Base-by-base conservation (phyloP, 2,797 vertebrate genomes). In the Acipenser ruthenus region DNA sequence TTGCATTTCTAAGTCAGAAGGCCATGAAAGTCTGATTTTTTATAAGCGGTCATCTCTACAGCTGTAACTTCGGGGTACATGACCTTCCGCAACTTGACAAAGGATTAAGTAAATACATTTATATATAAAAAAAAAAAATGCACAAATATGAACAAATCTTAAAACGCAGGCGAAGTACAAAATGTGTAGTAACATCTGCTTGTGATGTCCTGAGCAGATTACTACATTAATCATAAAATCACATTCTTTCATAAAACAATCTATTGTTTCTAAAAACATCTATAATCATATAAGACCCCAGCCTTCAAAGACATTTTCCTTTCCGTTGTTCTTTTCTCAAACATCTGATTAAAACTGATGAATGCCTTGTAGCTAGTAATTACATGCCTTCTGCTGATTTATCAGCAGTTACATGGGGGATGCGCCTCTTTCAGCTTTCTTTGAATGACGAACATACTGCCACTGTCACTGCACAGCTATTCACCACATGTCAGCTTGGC, bases 261-360 rank as follows among this genome's bases (percentile, higher is more conserved):
- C 73, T 71, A 37, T 2, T 37, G 23, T 37, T 37, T 37, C 23
- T 37, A 37, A 37, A 83, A 83, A 82, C 81, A 78, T 83, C 82
- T 85, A 86, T 85, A 88, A 90, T 91, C 86, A 64, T 86, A 64
- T 82, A 87, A 86, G 84, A 86, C 84, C 80, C 67, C 71, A 82
- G 70, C 77, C 77, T 86, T 83, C 68, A 78, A 86, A 77, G 64
- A 72, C 84, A 82, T 84, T 80, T 82, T 81, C 79, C 77, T 68
- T 80, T 77, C 67, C 49, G 80, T 82, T 89, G 88, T 89, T 91
- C 88, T 88, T 90, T 90, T 86, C 72, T 50, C 63, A 77, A 66
- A 79, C 77, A 79, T 72, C 62, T 63, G 84, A 83, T 87, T 87
- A 84, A 67, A 11, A 68, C 74, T 76, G 83, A 87, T 86, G 79